These are phyloP conservation scores for Escarpia spicata DNA, from an alignment of 2,888 invertebrate genomes.

Conservation along the genomic window DNA sequence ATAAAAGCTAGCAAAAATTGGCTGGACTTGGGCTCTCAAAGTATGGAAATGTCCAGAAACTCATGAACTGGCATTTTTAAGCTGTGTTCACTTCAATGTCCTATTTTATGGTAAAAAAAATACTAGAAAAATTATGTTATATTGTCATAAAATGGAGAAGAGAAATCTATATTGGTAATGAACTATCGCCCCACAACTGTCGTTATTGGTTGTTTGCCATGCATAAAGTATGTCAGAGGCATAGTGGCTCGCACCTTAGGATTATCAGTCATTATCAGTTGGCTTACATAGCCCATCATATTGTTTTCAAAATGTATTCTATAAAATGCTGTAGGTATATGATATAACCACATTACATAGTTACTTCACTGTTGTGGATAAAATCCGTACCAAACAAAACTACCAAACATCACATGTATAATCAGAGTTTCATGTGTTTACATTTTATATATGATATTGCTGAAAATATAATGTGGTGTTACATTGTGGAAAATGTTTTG, in stretches of 20 bases:
- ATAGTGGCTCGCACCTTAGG: not conserved
- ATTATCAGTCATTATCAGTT: not conserved
- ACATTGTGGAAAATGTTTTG: not conserved
- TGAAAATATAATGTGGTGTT: not conserved
- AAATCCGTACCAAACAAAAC: not conserved
- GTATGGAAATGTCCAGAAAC: too few species aligned
- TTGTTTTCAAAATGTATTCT: not conserved
- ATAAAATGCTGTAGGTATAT: not conserved
- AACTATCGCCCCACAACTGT: too few species aligned
- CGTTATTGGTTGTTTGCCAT: too few species aligned
- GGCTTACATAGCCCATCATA: not conserved
- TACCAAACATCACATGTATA: not conserved
- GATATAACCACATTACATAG: not conserved
- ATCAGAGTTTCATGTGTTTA: not conserved
- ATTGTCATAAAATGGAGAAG: too few species aligned
- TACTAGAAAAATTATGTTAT: too few species aligned
- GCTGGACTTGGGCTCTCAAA: too few species aligned
- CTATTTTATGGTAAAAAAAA: too few species aligned
- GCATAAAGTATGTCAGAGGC: too few species aligned
- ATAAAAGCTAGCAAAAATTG: too few species aligned
- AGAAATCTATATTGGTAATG: too few species aligned
- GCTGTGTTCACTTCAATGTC: too few species aligned
- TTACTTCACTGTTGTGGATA: not conserved
- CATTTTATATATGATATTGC: not conserved
- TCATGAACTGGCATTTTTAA: too few species aligned